These are phyloP conservation scores for Brachionus angularis DNA, from an alignment of 1,140 invertebrate species.

Conservation along the genomic window DNA sequence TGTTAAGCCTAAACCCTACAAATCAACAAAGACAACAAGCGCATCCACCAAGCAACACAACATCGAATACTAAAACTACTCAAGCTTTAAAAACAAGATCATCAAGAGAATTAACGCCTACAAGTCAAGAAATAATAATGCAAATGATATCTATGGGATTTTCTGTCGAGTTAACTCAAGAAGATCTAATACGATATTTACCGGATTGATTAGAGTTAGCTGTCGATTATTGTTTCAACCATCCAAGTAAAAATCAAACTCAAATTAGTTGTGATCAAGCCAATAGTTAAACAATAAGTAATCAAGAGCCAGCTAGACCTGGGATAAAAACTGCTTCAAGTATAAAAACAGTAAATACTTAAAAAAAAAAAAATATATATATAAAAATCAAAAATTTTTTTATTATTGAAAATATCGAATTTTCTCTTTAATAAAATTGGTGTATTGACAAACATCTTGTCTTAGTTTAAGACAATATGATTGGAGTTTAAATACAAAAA, in stretches of 20 bases:
- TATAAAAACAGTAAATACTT: no score
- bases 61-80: background rate
- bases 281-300: no score
- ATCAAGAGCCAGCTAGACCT: background rate
- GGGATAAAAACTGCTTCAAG: no score
- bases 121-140: constrained; percentile 48
- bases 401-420: no score
- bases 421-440: no score
- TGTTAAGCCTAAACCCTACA: background rate
- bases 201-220: constrained; percentile 69
- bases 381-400: no score
- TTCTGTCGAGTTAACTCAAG: constrained; percentile 67
- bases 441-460: no score
- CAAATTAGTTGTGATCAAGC: background rate
- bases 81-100: no score
- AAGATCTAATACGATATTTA: constrained; percentile 68
- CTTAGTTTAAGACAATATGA: no score
- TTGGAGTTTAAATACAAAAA: no score
- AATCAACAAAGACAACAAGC: background rate
- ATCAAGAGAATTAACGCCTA: background rate
- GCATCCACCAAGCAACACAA: background rate
- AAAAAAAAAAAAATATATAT: no score
- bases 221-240: constrained; percentile 65
- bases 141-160: constrained; percentile 85
- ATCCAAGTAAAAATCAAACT: background rate